phyloP scores from a whole-genome alignment of 2,113 vertebrate genomes.

The Arvicanthis niloticus region DNA sequence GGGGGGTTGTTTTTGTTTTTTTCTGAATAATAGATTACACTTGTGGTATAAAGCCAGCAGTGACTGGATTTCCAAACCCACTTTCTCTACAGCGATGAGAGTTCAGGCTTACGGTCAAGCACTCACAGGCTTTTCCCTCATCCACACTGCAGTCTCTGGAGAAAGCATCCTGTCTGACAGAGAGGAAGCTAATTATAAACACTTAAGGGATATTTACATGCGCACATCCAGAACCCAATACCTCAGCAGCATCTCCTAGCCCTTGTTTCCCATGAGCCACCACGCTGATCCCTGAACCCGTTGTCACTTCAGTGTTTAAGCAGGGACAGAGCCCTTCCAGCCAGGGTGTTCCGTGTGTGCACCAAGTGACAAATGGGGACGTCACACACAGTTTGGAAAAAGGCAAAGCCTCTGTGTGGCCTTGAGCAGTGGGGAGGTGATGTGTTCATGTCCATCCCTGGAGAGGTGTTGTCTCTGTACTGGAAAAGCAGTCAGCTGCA shows the following conservation, averaged over 20 bases:
- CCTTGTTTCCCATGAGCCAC: neutral
- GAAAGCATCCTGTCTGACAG: neutral
- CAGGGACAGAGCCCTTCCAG: neutral
- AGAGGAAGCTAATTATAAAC: neutral
- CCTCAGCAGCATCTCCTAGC: neutral
- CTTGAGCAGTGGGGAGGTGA: neutral
- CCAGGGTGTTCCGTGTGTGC: neutral
- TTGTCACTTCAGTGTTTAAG: neutral
- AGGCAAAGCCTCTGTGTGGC: neutral
- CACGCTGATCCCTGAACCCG: neutral
- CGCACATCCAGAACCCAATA: neutral
- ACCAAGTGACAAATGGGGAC: slow-evolving; percentile 5
- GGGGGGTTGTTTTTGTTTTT: neutral
- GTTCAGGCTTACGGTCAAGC: neutral
- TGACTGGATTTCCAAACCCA: slow-evolving; percentile 34
- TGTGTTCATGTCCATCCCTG: neutral
- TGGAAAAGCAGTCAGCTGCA: neutral
- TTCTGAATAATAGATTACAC: neutral
- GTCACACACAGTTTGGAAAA: neutral
- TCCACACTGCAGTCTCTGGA: neutral
- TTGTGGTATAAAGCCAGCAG: slow-evolving; percentile 23
- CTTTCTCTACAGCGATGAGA: neutral
- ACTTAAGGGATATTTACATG: neutral
- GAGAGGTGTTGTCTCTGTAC: neutral
- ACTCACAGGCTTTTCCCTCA: neutral